These are phyloP conservation scores for Andrena marginata DNA, from an alignment of 2,888 invertebrate species.

Conservation along the genomic window DNA sequence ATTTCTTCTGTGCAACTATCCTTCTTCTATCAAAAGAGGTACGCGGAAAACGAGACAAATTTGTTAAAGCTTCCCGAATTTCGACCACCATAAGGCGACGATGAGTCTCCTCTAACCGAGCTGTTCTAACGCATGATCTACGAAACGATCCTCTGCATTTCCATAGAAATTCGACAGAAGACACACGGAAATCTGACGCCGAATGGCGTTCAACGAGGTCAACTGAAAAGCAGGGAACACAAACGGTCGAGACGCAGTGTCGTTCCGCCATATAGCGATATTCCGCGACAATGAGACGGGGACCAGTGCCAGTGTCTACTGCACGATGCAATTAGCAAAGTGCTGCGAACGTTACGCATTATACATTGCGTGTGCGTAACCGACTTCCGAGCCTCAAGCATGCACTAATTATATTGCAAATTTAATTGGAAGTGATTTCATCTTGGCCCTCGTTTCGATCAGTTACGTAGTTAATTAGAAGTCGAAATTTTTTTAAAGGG, in stretches of 20 bases:
- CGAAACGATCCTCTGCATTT: constrained; percentile 25
- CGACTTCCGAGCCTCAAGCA: constrained; percentile 46
- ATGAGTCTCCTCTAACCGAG: not conserved
- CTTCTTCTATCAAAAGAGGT: not conserved
- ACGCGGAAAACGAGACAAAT: not conserved
- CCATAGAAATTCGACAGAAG: constrained; percentile 30
- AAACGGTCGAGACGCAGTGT: constrained; percentile 1
- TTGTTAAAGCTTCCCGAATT: not conserved
- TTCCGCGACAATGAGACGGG: constrained; percentile 22
- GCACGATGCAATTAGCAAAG: constrained; percentile 74
- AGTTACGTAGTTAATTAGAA: constrained; percentile 34
- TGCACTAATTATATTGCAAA: constrained; percentile 54
- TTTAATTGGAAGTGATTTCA: constrained; percentile 4
- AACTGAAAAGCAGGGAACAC: constrained; percentile 12
- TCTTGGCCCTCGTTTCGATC: constrained; percentile 16
- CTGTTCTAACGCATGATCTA: not conserved
- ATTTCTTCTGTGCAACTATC: too few species aligned
- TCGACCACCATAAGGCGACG: not conserved
- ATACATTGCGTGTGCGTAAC: constrained; percentile 50
- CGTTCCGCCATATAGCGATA: constrained; percentile 35
- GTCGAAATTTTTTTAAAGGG: not conserved
- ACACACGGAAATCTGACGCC: not conserved
- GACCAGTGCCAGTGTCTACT: constrained; percentile 34
- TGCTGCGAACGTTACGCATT: constrained; percentile 70
- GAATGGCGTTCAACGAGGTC: constrained; percentile 25